Conservation (phyloP, 2,113 vertebrate species). For the Pachypanchax playfairii region DNA sequence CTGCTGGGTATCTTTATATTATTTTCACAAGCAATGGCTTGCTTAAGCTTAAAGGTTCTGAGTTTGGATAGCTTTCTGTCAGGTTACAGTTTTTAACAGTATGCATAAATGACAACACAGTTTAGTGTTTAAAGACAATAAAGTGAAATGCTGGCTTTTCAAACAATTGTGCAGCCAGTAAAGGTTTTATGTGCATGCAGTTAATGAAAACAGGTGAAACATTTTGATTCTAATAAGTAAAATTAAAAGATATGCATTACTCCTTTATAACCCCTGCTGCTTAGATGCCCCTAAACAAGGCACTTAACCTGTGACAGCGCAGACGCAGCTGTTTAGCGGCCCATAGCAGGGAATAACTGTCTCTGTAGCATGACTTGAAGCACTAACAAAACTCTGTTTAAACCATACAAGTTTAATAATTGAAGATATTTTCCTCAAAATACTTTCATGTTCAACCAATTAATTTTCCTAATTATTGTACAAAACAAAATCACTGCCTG, state of each 20-base stretch:
- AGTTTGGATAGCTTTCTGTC: conserved; percentile 1
- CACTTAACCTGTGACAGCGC: conserved; percentile 30
- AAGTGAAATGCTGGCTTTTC: neutral
- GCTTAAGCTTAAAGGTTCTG: conserved; percentile 4
- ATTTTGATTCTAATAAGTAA: neutral
- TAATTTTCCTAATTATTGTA: neutral
- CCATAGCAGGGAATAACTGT: neutral
- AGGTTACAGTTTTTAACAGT: neutral
- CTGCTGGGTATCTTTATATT: conserved; percentile 14
- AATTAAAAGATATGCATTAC: neutral
- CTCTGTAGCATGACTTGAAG: neutral
- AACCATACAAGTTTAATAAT: neutral
- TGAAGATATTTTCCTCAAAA: too few species aligned
- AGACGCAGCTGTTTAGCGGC: conserved; percentile 18
- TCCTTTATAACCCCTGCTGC: neutral
- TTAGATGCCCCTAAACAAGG: conserved; percentile 45
- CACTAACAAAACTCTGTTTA: conserved; percentile 9
- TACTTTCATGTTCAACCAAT: accelerated
- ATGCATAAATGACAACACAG: neutral
- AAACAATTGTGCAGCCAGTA: neutral
- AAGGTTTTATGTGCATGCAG: neutral
- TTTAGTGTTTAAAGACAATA: neutral
- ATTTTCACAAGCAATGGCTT: neutral
- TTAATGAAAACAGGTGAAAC: neutral
- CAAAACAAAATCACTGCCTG: neutral